Evolutionary conservation across 2,888 invertebrate species (phyloP), one percentile per base, ranked within the genome.

Genomic region (Athalia rosae): DNA sequence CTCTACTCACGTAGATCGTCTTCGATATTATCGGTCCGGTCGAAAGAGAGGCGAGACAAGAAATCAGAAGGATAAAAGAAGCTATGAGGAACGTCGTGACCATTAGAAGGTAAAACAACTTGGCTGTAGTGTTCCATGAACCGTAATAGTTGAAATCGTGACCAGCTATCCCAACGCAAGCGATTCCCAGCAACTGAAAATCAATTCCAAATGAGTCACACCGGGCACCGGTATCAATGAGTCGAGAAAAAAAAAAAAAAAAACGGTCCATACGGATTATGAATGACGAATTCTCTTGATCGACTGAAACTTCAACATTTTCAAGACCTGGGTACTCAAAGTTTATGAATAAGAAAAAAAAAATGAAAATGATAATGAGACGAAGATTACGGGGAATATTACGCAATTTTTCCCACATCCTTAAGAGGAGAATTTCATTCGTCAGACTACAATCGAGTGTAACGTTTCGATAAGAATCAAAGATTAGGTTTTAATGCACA

Each of bases 21-120:
- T 96, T 97, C 0, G 96, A 93, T 84, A 97, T 93, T 82, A 97
- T 94, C 50, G 95, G 94, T n/a, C 96, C 94, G 0, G 96, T 95
- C 13, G 96, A 93, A 69, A 96, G 91, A 1, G 97, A 96, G 48
- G 94, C 91, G n/a, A 97, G 84, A 83, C 95, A 96, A 0, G 97
- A 93, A 4, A 94, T 85, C 59, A 97, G 89, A 61, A 97, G 88
- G 81, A 96, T 93, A 85, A 95, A 95, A 41, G 96, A 96, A 74
- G 95, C 94, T 79, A 97, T 93, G 87, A 97, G 92, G 87, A 95
- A 97, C 13, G 96, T 92, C 0, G 95, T 94, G 0, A 94, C 92
- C 87, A 95, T 94, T 78, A 96, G 89, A 47, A 95, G 90, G 89
- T 94, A 95, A 90, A 96, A 96, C 28, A 95, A 89, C 84, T 94